Evolutionary conservation across 2,797 vertebrate species (phyloP).

Genomic region (Malurus leucopterus): DNA sequence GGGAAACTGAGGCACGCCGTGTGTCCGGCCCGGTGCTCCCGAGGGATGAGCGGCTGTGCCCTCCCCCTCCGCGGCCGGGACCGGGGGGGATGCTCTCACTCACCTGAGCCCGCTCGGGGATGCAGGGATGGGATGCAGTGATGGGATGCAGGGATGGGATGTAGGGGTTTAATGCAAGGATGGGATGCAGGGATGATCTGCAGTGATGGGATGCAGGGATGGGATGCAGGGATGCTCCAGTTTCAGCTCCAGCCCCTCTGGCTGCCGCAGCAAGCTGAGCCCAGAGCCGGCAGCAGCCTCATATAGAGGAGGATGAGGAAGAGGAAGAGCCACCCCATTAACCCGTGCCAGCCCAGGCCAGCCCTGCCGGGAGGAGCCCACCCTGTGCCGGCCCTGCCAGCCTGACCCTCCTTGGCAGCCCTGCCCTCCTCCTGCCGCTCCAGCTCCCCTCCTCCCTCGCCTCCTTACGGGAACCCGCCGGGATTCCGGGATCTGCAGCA

Average conservation of each 20-base stretch:
- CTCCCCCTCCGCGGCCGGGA: neutral
- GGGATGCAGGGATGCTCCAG: neutral
- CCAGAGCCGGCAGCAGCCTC: neutral
- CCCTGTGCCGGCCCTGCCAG: neutral
- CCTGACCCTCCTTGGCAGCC: neutral
- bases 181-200: neutral
- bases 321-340: constrained; percentile 48
- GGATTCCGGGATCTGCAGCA: neutral
- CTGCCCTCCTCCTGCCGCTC: neutral
- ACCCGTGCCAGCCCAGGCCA: neutral
- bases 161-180: neutral
- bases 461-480: neutral
- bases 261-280: neutral
- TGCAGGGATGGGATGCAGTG: neutral
- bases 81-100: neutral
- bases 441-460: neutral
- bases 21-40: neutral
- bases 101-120: neutral
- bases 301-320: constrained; percentile 13
- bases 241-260: neutral
- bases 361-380: neutral
- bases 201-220: neutral
- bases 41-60: neutral
- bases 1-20: neutral
- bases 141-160: neutral